Conservation (phyloP, 2,797 vertebrate species). For the Pangasius mekongensis region DNA sequence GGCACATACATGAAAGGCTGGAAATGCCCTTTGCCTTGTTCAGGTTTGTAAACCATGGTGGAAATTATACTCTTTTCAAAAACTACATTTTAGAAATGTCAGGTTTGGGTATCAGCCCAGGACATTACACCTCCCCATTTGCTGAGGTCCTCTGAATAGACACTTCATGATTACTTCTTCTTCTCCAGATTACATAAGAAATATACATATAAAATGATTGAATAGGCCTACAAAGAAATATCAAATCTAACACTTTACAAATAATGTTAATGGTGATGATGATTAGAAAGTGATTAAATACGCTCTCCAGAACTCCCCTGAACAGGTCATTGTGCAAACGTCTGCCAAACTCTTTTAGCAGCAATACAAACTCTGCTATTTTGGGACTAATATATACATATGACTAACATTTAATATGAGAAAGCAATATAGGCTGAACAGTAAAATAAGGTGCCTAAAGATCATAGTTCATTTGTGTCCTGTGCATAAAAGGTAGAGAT, state of each 20-base stretch:
- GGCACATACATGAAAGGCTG: neutral
- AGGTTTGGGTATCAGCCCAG: neutral
- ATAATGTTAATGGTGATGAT: neutral
- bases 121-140: neutral
- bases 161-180: neutral
- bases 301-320: neutral
- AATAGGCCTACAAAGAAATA: too few relatives aligned
- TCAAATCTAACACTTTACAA: neutral
- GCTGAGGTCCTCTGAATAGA: neutral
- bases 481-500: neutral
- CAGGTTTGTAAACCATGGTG: neutral
- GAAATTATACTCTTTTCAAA: constrained; percentile 1
- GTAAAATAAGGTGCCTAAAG: neutral
- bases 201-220: neutral
- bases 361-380: neutral
- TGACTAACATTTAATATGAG: neutral
- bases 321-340: neutral
- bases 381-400: too few relatives aligned
- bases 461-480: neutral
- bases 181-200: neutral
- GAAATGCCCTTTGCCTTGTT: constrained; percentile 22
- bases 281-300: neutral
- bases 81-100: neutral
- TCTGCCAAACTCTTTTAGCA: neutral
- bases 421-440: neutral